Evolutionary conservation across 2,113 vertebrate genomes (phyloP).

Genomic region (Rissa tridactyla): DNA sequence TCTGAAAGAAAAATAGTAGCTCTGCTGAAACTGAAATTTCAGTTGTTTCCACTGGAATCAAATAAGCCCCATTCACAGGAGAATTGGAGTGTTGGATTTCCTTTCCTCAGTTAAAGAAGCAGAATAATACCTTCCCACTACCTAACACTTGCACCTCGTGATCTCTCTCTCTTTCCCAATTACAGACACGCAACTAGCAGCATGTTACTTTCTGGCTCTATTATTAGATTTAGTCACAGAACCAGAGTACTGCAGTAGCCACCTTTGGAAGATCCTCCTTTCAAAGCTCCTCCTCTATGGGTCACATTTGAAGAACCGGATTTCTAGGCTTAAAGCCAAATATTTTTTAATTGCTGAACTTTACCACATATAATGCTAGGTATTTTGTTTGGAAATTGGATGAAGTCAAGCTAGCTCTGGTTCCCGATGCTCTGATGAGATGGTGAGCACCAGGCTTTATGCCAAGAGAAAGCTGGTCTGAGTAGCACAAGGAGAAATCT

Average conservation of each 20-base stretch:
- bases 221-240: background rate
- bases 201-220: background rate
- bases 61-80: conserved; percentile 21
- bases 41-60: conserved; percentile 21
- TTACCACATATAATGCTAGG: background rate
- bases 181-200: fast-evolving
- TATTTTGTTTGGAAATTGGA: background rate
- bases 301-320: background rate
- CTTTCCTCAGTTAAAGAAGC: background rate
- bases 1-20: conserved; percentile 43
- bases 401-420: background rate
- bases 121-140: background rate
- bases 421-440: background rate
- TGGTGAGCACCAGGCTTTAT: background rate
- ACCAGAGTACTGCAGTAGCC: background rate
- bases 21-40: conserved; percentile 30
- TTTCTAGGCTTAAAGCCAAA: background rate
- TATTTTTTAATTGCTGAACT: background rate
- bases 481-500: background rate
- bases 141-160: background rate
- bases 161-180: background rate
- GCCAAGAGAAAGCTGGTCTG: background rate
- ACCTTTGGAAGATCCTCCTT: background rate
- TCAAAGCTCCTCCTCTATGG: background rate
- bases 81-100: background rate